Percentiles rank a stretch among this genome's conserved stretches.
Evolutionary conservation across 2,888 invertebrate species (phyloP).

Genomic region (Microplitis manilae): DNA sequence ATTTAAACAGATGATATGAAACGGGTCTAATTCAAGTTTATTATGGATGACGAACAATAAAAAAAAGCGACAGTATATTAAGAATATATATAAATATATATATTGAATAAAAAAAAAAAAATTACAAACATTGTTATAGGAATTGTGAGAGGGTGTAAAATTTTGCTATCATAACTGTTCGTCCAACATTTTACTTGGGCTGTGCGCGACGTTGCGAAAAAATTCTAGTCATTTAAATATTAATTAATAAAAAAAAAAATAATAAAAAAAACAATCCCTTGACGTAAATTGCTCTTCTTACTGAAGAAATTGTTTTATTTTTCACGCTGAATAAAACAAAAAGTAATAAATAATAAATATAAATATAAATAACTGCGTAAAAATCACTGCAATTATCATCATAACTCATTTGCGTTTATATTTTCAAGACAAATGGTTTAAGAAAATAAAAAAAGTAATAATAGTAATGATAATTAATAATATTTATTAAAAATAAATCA

Average conservation of each 20-base stretch:
- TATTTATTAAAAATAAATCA: conserved; percentile 8
- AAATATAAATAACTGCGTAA: conserved; percentile 19
- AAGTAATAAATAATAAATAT: conserved; percentile 45
- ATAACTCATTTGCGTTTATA: neutral
- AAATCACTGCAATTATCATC: neutral
- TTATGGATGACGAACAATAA: conserved; percentile 27
- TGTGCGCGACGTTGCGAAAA: conserved; percentile 59
- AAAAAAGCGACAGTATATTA: conserved; percentile 29
- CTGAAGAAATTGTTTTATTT: conserved; percentile 1
- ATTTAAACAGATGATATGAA: conserved; percentile 10
- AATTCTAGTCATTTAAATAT: conserved; percentile 58
- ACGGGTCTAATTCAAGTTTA: conserved; percentile 43
- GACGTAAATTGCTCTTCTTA: conserved; percentile 18
- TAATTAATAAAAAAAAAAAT: neutral
- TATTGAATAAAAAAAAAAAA: conserved; percentile 22
- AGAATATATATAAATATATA: conserved; percentile 20
- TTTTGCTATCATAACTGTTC: conserved; percentile 62
- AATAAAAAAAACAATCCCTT: conserved; percentile 30
- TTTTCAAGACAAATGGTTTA: neutral
- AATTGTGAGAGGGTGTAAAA: conserved; percentile 39
- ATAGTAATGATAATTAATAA: conserved; percentile 13
- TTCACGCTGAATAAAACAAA: conserved; percentile 52
- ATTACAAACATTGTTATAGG: conserved; percentile 39
- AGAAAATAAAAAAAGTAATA: neutral
- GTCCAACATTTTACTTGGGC: conserved; percentile 66